Conservation (phyloP, 2,888 invertebrate species). For the Polyommatus icarus region DNA sequence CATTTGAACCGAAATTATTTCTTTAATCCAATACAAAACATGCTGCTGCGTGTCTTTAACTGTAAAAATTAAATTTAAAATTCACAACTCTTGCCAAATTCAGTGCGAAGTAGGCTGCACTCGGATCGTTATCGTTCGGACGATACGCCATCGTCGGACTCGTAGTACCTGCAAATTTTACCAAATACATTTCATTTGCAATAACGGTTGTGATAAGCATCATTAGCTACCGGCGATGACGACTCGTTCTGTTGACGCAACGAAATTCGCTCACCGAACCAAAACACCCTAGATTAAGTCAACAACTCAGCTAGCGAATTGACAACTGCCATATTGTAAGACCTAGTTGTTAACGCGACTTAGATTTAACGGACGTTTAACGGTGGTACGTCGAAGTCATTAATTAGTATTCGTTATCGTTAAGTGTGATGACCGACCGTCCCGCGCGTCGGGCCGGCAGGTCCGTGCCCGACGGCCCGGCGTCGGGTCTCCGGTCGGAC, state of each 20-base stretch:
- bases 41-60: neutral
- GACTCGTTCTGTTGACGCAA: slow-evolving; percentile 51
- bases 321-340: slow-evolving; percentile 80
- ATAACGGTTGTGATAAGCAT: slow-evolving; percentile 76
- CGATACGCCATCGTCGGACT: slow-evolving; percentile 50
- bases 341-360: slow-evolving; percentile 66
- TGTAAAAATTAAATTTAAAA: neutral
- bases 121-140: slow-evolving; percentile 36
- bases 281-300: slow-evolving; percentile 56
- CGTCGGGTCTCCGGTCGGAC: neutral
- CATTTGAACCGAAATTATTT: neutral
- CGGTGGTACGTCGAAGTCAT: slow-evolving; percentile 75
- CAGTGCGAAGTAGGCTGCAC: slow-evolving; percentile 24
- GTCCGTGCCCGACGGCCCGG: neutral
- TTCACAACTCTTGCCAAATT: slow-evolving; percentile 32
- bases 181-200: slow-evolving; percentile 71
- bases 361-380: slow-evolving; percentile 49
- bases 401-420: slow-evolving; percentile 76
- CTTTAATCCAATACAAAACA: neutral
- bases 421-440: slow-evolving; percentile 50
- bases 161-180: slow-evolving; percentile 69
- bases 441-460: neutral
- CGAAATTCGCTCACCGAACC: slow-evolving; percentile 59
- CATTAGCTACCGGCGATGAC: slow-evolving; percentile 61
- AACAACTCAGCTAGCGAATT: slow-evolving; percentile 77